A percentile compares a stretch with the other conserved stretches of the same genome.
phyloP scores from a whole-genome alignment of 2,113 vertebrate species.

The Planiliza haematocheilus region DNA sequence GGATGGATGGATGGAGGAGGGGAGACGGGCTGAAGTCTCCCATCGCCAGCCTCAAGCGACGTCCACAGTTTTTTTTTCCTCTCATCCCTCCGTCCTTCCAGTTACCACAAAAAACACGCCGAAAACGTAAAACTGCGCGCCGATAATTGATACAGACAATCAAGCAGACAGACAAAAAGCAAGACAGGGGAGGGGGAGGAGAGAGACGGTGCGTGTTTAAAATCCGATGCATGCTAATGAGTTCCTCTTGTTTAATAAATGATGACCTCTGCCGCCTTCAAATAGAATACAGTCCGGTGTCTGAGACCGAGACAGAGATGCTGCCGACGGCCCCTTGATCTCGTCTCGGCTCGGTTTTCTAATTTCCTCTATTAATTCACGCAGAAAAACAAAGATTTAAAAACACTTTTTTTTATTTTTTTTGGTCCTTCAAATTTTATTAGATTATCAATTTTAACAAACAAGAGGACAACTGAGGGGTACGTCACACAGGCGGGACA shows the following conservation, averaged over 20 bases:
- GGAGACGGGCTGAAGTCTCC: neutral
- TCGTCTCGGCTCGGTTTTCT: slow-evolving; percentile 14
- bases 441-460: too few species aligned
- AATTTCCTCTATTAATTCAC: neutral
- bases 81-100: neutral
- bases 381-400: too few species aligned
- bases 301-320: slow-evolving; percentile 44
- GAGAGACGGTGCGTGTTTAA: slow-evolving; percentile 62
- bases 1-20: too few species aligned
- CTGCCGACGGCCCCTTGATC: slow-evolving; percentile 47
- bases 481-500: too few species aligned
- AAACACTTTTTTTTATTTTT: too few species aligned
- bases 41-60: neutral
- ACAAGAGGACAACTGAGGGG: too few species aligned
- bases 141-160: slow-evolving; percentile 66
- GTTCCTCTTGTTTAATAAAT: slow-evolving; percentile 77
- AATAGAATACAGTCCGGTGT: slow-evolving; percentile 66
- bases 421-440: too few species aligned
- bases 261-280: slow-evolving; percentile 76
- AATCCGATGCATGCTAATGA: slow-evolving; percentile 79
- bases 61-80: neutral
- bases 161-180: slow-evolving; percentile 67
- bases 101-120: slow-evolving; percentile 4
- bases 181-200: slow-evolving; percentile 58
- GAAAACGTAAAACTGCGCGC: slow-evolving; percentile 8